phyloP scores from a whole-genome alignment of 1,140 invertebrate genomes.

The Daktulosphaira vitifoliae region DNA sequence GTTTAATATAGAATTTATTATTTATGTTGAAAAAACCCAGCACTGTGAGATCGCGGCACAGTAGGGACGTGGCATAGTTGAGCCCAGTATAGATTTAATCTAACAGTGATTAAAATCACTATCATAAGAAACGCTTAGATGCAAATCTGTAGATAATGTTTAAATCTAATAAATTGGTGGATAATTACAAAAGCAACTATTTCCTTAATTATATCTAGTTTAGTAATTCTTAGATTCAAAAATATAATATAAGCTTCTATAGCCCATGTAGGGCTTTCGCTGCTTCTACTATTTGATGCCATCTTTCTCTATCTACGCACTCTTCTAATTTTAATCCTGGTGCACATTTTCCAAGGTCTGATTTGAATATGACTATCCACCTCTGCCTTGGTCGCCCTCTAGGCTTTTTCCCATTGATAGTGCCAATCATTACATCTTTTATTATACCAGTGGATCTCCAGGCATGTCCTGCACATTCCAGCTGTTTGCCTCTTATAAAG shows the following conservation, averaged over 20 bases:
- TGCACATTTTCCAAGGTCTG: constrained; percentile 4
- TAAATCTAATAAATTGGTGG: too few species aligned
- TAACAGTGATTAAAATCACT: too few species aligned
- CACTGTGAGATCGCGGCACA: too few species aligned
- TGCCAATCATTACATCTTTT: neutral
- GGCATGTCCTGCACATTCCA: neutral
- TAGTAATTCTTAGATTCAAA: too few species aligned
- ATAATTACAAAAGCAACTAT: too few species aligned
- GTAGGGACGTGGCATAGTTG: too few species aligned
- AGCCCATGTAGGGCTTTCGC: neutral
- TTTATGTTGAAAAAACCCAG: too few species aligned
- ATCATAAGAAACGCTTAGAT: too few species aligned
- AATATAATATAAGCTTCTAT: neutral
- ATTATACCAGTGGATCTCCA: neutral
- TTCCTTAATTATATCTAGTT: too few species aligned
- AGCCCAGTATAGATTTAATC: too few species aligned
- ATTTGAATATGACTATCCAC: neutral
- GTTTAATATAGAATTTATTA: too few species aligned
- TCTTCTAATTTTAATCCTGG: constrained; percentile 7
- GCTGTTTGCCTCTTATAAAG: neutral
- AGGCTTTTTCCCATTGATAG: constrained; percentile 2
- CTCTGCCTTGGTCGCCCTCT: neutral
- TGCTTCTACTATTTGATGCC: neutral
- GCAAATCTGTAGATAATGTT: too few species aligned
- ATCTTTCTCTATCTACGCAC: neutral